phyloP scores from a whole-genome alignment of 53 echinoderm and acorn worm genomes.

The Zoroaster sp. region DNA sequence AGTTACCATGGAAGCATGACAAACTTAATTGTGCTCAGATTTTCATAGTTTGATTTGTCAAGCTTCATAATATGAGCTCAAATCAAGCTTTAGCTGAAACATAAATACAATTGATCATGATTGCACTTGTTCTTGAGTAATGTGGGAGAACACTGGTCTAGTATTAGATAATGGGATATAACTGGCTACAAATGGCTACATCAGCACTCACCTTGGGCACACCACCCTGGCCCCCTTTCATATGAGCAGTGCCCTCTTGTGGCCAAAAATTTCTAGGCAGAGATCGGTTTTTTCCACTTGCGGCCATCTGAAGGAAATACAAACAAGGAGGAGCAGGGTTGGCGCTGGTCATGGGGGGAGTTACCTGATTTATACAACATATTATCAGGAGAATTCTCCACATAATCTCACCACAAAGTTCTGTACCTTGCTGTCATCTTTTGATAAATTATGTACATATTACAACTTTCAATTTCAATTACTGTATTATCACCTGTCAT shows the following conservation, averaged over 20 bases:
- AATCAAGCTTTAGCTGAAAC: too few relatives aligned
- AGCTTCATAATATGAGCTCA: not conserved
- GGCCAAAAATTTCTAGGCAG: slow-evolving; percentile 54
- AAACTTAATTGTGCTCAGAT: not conserved
- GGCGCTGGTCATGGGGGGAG: not conserved
- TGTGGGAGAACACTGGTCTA: slow-evolving; percentile 27
- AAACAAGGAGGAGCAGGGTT: not conserved
- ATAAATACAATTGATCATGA: too few relatives aligned
- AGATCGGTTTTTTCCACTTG: slow-evolving; percentile 44
- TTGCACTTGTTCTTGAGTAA: not conserved
- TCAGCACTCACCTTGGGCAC: slow-evolving; percentile 50
- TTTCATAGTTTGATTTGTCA: not conserved
- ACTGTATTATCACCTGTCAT: too few relatives aligned
- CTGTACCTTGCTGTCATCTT: too few relatives aligned
- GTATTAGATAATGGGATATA: slow-evolving; percentile 2
- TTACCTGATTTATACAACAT: not conserved
- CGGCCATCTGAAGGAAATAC: slow-evolving; percentile 30
- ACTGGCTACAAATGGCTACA: slow-evolving; percentile 8
- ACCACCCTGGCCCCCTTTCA: slow-evolving; percentile 48
- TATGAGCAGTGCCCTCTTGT: slow-evolving; percentile 41
- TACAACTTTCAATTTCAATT: too few relatives aligned
- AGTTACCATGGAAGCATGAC: not conserved
- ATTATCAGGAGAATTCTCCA: too few relatives aligned
- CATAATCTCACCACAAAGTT: too few relatives aligned
- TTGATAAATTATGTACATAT: too few relatives aligned